Conservation (phyloP, 2,113 vertebrate genomes). For the Ahaetulla prasina region DNA sequence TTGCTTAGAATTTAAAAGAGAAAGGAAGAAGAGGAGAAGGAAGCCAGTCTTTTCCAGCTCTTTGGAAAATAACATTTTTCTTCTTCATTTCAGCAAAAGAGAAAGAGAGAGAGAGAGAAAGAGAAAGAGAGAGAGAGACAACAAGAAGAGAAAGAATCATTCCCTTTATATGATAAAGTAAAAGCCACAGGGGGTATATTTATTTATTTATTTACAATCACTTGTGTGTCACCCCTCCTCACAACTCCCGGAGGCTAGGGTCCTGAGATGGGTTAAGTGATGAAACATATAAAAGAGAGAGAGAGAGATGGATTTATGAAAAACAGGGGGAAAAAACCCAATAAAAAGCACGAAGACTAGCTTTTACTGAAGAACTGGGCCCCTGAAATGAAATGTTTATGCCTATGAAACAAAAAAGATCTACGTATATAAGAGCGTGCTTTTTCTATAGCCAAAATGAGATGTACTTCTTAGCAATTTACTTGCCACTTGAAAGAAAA, state of each 20-base stretch:
- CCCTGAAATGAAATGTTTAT: slow-evolving; percentile 39
- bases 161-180: neutral
- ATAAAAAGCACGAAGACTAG: slow-evolving; percentile 44
- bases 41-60: neutral
- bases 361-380: slow-evolving; percentile 37
- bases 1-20: neutral
- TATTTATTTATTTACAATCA: neutral
- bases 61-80: neutral
- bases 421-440: slow-evolving; percentile 50
- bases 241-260: neutral
- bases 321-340: neutral
- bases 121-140: too few relatives aligned
- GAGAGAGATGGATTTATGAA: slow-evolving; percentile 17
- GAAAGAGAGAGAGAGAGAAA: too few relatives aligned
- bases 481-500: slow-evolving; percentile 60
- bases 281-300: neutral
- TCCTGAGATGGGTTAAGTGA: neutral
- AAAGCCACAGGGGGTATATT: neutral
- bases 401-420: slow-evolving; percentile 27
- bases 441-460: slow-evolving; percentile 57
- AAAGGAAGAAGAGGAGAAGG: neutral
- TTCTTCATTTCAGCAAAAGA: neutral
- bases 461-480: slow-evolving; percentile 57
- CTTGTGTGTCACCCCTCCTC: neutral
- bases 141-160: too few relatives aligned